Evolutionary conservation across 2,797 vertebrate species (phyloP), one percentile per base, ranked within the genome.

Genomic region (Mormyrops boulengeri): DNA sequence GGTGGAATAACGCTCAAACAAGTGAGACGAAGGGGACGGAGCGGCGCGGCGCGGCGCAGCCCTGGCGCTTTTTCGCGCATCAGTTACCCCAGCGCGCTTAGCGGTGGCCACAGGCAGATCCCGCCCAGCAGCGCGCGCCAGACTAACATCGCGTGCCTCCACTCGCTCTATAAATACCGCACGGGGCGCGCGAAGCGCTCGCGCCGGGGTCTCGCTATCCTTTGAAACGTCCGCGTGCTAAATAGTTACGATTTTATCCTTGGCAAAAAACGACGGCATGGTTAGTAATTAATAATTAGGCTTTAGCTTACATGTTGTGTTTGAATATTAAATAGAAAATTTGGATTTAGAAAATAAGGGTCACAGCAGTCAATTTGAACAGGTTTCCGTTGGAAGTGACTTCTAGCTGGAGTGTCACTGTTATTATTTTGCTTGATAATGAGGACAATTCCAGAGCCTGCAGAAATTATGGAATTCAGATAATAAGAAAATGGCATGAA

Each of bases 61-160:
- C 84, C 69, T 41, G 47, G 38, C 41, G 88, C 49, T 49, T 50
- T 26, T 30, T 12, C 44, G 50, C 50, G 26, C 30, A 17, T 38
- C 69, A 73, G 69, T 73, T 34, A 38, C 69, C 14, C 14, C 69
- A 12, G 49, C 85, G 14, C 52, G 30, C 49, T 34, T 38, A 52
- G 62, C 62, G 26, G 62, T 12, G 22, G 69, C 30, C 50, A n/a
- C 12, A 60, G 66, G 14, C 30, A n/a, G 22, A 44, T 38, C 53
- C 34, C 52, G 50, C 85, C 77, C 77, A 47, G 77, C 77, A 47
- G 77, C 41, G 19, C 77, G 77, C 17, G 77, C 77, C 77, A 82
- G 34, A 73, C 66, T 92, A 92, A 93, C 92, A 92, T 90, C 14
- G 89, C 88, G 60, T 89, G 89, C 87, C 87, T 89, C 91, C 89